Conservation (phyloP, 2,888 invertebrate genomes). For the Melanargia galathea region DNA sequence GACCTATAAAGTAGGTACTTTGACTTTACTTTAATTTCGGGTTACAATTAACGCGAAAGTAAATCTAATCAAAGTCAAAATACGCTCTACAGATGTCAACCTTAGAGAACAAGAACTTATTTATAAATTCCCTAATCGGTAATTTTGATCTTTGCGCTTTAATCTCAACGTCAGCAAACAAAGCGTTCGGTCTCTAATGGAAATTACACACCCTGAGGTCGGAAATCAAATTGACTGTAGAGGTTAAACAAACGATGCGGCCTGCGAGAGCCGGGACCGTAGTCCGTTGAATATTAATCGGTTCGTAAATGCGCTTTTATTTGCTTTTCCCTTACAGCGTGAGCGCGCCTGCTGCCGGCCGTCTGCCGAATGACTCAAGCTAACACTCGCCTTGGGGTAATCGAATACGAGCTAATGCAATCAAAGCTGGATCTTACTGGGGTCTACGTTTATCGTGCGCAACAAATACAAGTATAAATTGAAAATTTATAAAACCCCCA, state of each 20-base stretch:
- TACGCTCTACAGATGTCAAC: no score
- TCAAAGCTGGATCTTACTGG: not conserved
- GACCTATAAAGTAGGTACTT: no score
- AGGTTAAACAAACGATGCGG: slow-evolving; percentile 81
- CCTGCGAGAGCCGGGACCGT: slow-evolving; percentile 60
- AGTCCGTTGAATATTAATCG: slow-evolving; percentile 77
- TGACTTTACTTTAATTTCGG: no score
- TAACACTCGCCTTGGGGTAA: slow-evolving; percentile 41
- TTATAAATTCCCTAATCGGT: not conserved
- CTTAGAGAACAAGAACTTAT: no score
- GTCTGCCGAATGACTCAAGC: slow-evolving; percentile 48
- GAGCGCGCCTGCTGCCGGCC: slow-evolving; percentile 45
- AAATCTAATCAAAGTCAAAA: no score
- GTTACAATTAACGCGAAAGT: no score
- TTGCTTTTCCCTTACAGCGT: slow-evolving; percentile 65
- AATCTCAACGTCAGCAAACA: slow-evolving; percentile 70
- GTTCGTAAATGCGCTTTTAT: slow-evolving; percentile 77
- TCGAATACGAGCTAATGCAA: slow-evolving; percentile 30
- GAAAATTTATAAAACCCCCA: no score
- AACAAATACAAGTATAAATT: no score
- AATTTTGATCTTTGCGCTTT: slow-evolving; percentile 51
- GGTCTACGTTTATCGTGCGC: no score
- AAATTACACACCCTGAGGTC: slow-evolving; percentile 80
- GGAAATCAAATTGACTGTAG: slow-evolving; percentile 82
- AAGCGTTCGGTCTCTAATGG: slow-evolving; percentile 75